Evolutionary conservation across 64 coral and sea anemone genomes (phyloP).

Genomic region (Montipora sp.): DNA sequence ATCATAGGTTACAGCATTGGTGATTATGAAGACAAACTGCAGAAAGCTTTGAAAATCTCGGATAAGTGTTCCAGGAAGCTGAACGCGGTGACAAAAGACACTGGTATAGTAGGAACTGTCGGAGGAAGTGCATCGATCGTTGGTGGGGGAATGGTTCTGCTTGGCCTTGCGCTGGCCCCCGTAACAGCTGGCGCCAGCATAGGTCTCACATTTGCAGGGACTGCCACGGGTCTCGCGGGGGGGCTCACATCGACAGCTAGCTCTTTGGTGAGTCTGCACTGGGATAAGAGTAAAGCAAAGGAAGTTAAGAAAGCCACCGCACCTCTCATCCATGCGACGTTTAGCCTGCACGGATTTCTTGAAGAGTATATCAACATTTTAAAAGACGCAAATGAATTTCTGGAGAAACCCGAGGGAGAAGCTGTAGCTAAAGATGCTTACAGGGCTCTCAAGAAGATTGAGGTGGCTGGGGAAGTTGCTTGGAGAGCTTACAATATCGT

Average conservation of each 20-base stretch:
- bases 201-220: neutral
- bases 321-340: slow-evolving; percentile 1
- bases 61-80: slow-evolving; percentile 33
- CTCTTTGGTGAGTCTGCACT: neutral
- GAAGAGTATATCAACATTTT: too few relatives aligned
- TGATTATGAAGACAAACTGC: neutral
- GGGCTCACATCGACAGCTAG: too few relatives aligned
- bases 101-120: slow-evolving; percentile 13
- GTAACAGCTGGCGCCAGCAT: slow-evolving; percentile 14
- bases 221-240: neutral
- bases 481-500: too few relatives aligned
- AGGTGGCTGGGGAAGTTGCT: too few relatives aligned
- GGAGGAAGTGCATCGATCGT: slow-evolving; percentile 21
- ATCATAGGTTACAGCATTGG: slow-evolving; percentile 33
- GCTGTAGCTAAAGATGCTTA: too few relatives aligned
- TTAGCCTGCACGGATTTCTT: too few relatives aligned
- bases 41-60: slow-evolving; percentile 2
- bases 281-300: neutral
- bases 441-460: too few relatives aligned
- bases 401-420: too few relatives aligned
- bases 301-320: slow-evolving; percentile 16
- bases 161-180: slow-evolving; percentile 12
- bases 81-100: neutral
- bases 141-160: neutral
- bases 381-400: too few relatives aligned